Conservation (phyloP, 2,797 vertebrate genomes). For the Chaetophractus vellerosus region DNA sequence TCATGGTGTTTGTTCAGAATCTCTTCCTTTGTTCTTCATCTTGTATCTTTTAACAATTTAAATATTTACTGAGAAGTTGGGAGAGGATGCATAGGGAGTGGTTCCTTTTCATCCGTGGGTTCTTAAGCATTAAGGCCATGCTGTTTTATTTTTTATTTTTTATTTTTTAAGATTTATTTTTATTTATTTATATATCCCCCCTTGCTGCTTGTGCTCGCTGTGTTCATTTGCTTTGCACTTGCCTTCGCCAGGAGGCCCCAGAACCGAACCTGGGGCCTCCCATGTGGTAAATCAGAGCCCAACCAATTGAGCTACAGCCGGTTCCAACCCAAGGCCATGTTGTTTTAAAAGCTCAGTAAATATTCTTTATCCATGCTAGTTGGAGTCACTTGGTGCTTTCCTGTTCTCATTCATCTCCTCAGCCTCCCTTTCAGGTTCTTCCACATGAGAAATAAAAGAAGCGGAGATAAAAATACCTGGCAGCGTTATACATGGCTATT, state of each 20-base stretch:
- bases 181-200: no score
- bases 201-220: no score
- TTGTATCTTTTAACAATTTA: not conserved
- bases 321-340: not conserved
- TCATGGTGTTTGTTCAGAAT: not conserved
- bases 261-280: no score
- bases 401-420: not conserved
- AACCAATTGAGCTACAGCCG: no score
- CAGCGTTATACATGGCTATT: not conserved
- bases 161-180: no score
- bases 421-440: not conserved
- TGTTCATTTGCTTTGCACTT: no score
- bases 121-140: not conserved
- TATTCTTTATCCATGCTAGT: not conserved
- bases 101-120: not conserved
- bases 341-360: not conserved
- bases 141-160: no score
- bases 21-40: not conserved
- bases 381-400: not conserved
- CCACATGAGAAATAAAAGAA: not conserved
- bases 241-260: no score
- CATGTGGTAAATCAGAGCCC: no score
- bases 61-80: not conserved
- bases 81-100: not conserved
- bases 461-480: not conserved